Evolutionary conservation across 2,888 invertebrate species (phyloP), one percentile per base, ranked within the genome.

Genomic region (Drepana falcataria): DNA sequence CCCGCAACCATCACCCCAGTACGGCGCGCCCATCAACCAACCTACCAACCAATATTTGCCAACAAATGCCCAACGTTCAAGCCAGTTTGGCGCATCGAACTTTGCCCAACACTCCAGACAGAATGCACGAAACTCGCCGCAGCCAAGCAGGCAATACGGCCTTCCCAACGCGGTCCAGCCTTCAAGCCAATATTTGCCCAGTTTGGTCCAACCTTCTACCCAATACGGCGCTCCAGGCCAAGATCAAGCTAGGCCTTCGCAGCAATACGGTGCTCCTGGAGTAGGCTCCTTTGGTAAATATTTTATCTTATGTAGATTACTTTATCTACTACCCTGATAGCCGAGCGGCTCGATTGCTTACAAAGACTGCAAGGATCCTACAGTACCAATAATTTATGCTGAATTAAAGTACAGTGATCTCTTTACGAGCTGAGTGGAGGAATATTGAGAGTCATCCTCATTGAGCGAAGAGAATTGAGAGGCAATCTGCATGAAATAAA

Each of bases 211-310:
- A 37, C 70, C 67, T 6, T 68, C 66, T 3, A 40, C 54, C 7
- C 65, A 66, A 48, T 72, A 70, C 37, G 65, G 66, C 0, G 59
- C 59, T 1, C 66, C 68, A 2, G 48, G 47, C 3, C 44, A 44
- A 9, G 3, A 3, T 9, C 44, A 44, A 44, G 44, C 44, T 44
- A 37, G 37, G 7, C 49, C 37, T 6, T 51, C 79, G 0, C 71
- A 73, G 53, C 73, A 80, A 54, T 83, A 83, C 57, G 81, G 81
- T 3, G 78, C 79, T 0, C 83, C 85, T 47, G 76, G 71, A 33
- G 66, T 76, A 37, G 76, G 73, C 9, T 9, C 9, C 48, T 59
- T 57, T 55, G 60, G 69, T 61, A 56, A 58, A 40, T 34, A 48
- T 21, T 21, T 21, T 33, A 6, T 33, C 48, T 4, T 34, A 33